These are phyloP conservation scores for Lucifuga dentata DNA, from an alignment of 2,113 vertebrate species.

Conservation along the genomic window DNA sequence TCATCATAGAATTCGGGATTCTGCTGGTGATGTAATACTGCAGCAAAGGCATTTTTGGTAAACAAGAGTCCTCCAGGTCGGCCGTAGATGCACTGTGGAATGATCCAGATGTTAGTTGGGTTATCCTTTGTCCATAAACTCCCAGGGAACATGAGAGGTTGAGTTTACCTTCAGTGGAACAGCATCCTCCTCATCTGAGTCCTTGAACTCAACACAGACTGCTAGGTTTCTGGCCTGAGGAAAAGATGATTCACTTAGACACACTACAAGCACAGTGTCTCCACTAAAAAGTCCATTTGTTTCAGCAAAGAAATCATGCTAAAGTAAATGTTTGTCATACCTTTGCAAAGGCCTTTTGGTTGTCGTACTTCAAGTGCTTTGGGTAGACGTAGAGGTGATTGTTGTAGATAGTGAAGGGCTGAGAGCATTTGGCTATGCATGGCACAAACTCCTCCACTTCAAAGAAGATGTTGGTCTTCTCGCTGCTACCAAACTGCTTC, in stretches of 20 bases:
- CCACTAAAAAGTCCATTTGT: not conserved
- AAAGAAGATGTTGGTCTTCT: slow-evolving; percentile 86
- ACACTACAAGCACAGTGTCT: not conserved
- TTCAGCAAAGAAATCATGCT: not conserved
- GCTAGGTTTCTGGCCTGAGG: slow-evolving; percentile 96
- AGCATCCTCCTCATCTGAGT: slow-evolving; percentile 95
- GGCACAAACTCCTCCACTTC: slow-evolving; percentile 99
- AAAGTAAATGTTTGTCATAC: slow-evolving; percentile 70
- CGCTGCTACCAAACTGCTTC: slow-evolving; percentile 90
- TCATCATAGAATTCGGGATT: slow-evolving; percentile 99
- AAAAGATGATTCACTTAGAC: slow-evolving; percentile 10
- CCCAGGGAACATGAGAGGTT: not conserved
- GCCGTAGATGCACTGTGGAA: slow-evolving; percentile 93
- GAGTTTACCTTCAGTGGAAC: slow-evolving; percentile 90
- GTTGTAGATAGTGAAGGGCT: slow-evolving; percentile 97
- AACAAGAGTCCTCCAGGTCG: slow-evolving; percentile 92
- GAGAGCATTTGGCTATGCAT: slow-evolving; percentile 93
- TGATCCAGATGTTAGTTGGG: slow-evolving; percentile 10
- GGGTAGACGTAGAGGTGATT: slow-evolving; percentile 99
- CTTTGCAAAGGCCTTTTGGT: slow-evolving; percentile 97
- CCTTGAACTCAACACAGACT: slow-evolving; percentile 95
- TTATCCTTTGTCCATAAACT: not conserved
- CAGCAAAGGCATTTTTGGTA: slow-evolving; percentile 90
- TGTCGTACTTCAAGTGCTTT: slow-evolving; percentile 94
- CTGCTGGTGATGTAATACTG: slow-evolving; percentile 96